A percentile compares a stretch with the other conserved stretches of the same genome.
Conservation (phyloP, 2,113 vertebrate species). For the Ceyx melanurus region DNA sequence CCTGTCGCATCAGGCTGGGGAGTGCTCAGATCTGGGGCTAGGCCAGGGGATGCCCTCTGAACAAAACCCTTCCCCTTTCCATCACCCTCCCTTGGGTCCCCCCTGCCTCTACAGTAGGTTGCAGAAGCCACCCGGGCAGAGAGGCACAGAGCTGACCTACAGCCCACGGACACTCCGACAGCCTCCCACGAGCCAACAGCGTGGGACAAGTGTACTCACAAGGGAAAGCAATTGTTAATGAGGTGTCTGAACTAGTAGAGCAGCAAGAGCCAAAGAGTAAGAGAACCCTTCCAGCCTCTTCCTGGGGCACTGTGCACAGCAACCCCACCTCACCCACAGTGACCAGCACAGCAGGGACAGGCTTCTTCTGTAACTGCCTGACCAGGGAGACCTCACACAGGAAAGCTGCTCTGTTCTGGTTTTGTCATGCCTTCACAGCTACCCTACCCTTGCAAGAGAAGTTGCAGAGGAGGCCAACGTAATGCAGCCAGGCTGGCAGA, state of each 20-base stretch:
- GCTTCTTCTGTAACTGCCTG: neutral
- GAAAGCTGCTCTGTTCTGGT: neutral
- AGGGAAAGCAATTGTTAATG: neutral
- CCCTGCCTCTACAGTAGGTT: neutral
- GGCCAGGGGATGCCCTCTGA: neutral
- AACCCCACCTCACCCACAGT: neutral
- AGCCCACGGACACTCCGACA: accelerated
- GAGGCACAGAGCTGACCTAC: neutral
- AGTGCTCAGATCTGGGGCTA: neutral
- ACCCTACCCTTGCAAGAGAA: neutral
- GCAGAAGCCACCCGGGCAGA: neutral
- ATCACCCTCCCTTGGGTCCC: neutral
- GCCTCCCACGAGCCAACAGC: accelerated
- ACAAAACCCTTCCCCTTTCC: neutral
- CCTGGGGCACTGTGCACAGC: neutral
- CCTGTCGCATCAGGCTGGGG: neutral
- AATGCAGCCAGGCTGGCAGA: neutral
- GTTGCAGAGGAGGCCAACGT: neutral
- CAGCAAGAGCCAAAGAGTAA: neutral
- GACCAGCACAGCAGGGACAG: neutral
- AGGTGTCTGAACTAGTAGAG: neutral
- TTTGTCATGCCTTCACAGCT: neutral
- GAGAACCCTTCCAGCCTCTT: neutral
- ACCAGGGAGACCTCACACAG: neutral
- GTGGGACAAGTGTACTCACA: neutral